Conservation (phyloP, 2,888 invertebrate species). For the Leucania comma region DNA sequence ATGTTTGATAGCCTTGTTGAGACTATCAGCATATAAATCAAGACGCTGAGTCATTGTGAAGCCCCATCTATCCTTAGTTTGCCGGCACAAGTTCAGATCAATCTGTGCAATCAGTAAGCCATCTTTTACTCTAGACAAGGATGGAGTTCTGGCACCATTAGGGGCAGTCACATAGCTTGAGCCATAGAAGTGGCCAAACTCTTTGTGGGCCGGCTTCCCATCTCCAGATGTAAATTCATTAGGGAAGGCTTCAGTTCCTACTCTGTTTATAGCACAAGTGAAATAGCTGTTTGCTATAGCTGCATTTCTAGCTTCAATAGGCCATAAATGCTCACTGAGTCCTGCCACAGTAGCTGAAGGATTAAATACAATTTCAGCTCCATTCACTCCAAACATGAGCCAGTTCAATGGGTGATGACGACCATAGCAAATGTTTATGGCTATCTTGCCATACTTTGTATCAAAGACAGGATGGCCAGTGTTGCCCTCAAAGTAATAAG, state of each 20-base stretch:
- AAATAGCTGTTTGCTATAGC: slow-evolving; percentile 99
- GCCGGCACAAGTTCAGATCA: slow-evolving; percentile 98
- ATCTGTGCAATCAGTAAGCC: slow-evolving; percentile 97
- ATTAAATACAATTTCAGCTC: slow-evolving; percentile 99
- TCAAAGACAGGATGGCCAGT: slow-evolving; percentile 98
- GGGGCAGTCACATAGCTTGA: slow-evolving; percentile 98
- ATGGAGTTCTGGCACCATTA: slow-evolving; percentile 97
- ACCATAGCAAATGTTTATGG: slow-evolving; percentile 99
- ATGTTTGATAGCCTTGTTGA: slow-evolving; percentile 85
- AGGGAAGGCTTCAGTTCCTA: slow-evolving; percentile 96
- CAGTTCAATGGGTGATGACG: slow-evolving; percentile 99
- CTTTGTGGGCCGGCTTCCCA: slow-evolving; percentile 95
- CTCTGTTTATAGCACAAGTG: slow-evolving; percentile 98
- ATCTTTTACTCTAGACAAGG: slow-evolving; percentile 94
- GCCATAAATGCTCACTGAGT: slow-evolving; percentile 98
- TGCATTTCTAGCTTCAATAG: slow-evolving; percentile 98
- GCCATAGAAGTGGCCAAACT: slow-evolving; percentile 99
- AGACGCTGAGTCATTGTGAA: slow-evolving; percentile 99
- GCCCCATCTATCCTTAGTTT: slow-evolving; percentile 98
- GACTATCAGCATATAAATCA: slow-evolving; percentile 96
- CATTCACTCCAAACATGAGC: slow-evolving; percentile 99
- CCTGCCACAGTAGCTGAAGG: slow-evolving; percentile 98
- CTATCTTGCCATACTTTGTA: slow-evolving; percentile 96
- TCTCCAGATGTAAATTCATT: slow-evolving; percentile 89
- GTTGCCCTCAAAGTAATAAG: slow-evolving; percentile 98